Base-by-base conservation (phyloP, 2,888 invertebrate genomes). In the Dendrolimus houi region DNA sequence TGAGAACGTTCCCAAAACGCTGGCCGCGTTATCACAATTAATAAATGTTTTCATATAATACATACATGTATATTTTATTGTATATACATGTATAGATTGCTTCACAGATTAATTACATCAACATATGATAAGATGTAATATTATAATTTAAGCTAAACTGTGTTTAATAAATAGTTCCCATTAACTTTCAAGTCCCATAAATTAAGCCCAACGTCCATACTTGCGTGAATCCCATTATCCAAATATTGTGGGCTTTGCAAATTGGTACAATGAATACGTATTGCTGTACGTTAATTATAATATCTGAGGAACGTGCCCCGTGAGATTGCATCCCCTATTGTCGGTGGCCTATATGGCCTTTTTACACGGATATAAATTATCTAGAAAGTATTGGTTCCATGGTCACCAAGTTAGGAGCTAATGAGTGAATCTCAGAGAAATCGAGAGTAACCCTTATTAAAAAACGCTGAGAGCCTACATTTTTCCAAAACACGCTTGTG, bases 211-310 rank as follows among this genome's bases (percentile, higher is more conserved):
- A n/a, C 7, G 29, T 58, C 59, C 58, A 63, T 60, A 58, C 47
- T 47, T 47, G 12, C 9, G 9, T 9, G 12, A 66, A 76, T 78
- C 69, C 67, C 63, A 72, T 75, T 72, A 76, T 62, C 65, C 67
- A 70, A 74, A 72, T 72, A 74, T 71, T 68, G 69, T 71, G 67
- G 66, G 68, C 63, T 64, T 70, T 70, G 69, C 70, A 77, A 79
- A 81, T 77, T 73, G 75, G 66, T 59, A 65, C 75, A 77, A 79
- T 81, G 77, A 77, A 77, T 75, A 77, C 72, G 69, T 72, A 75
- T 77, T 71, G 74, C 70, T 62, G 62, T 62, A 64, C 69, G 69
- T 75, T 81, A 79, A 79, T 82, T 81, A 76, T 75, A 75, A 74
- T 74, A 74, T 70, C 69, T 64, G 62, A 62, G 64, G 64, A 47